These are phyloP conservation scores for Aphidius gifuensis DNA, from an alignment of 1,140 invertebrate species.

Conservation along the genomic window DNA sequence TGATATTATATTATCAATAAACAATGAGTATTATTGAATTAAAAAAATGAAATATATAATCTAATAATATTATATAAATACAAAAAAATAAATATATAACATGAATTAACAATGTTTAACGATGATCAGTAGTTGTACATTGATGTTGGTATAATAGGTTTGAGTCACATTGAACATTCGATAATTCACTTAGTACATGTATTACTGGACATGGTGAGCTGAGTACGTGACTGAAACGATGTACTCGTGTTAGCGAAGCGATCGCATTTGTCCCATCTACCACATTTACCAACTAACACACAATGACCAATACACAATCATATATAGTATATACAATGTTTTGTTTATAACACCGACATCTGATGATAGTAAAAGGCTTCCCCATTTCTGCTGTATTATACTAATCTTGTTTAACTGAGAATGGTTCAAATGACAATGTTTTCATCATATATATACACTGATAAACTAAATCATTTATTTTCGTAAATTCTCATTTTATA, in stretches of 20 bases:
- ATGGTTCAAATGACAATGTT: conserved; percentile 35
- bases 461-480: conserved; percentile 18
- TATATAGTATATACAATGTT: conserved; percentile 5
- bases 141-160: no score
- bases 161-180: background rate
- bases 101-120: no score
- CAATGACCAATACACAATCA: conserved; percentile 2
- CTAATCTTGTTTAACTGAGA: conserved; percentile 45
- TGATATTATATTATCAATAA: no score
- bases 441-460: conserved; percentile 32
- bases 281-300: background rate
- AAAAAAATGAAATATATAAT: no score
- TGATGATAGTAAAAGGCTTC: conserved; percentile 38
- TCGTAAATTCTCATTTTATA: no score
- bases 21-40: no score
- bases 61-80: no score
- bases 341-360: conserved; percentile 31
- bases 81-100: no score
- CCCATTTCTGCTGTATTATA: conserved; percentile 34
- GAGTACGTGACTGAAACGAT: conserved; percentile 13
- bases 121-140: no score
- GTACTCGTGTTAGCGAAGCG: conserved; percentile 13
- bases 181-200: conserved; percentile 11
- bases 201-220: conserved; percentile 1
- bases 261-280: background rate